phyloP scores from a whole-genome alignment of 2,797 vertebrate species.

The Chiroxiphia lanceolata region DNA sequence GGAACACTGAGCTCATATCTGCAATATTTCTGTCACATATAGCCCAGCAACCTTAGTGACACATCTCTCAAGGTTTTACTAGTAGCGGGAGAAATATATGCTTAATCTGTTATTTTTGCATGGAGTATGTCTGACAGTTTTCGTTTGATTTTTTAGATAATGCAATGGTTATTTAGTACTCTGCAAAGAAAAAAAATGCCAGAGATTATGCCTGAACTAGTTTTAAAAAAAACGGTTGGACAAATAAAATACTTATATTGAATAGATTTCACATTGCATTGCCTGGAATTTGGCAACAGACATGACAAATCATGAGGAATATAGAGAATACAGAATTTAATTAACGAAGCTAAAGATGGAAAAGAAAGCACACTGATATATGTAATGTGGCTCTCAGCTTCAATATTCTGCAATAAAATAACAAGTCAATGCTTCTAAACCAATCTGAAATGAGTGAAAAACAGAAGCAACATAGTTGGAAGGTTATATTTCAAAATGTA shows the following conservation, averaged over 20 bases:
- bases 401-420: slow-evolving; percentile 55
- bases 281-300: slow-evolving; percentile 24
- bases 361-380: slow-evolving; percentile 46
- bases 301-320: slow-evolving; percentile 32
- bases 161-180: not conserved
- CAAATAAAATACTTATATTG: slow-evolving; percentile 49
- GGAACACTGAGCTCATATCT: not conserved
- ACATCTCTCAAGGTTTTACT: not conserved
- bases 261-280: slow-evolving; percentile 7
- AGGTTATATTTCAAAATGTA: slow-evolving; percentile 65
- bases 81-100: not conserved
- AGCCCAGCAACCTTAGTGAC: not conserved
- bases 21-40: not conserved
- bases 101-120: not conserved
- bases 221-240: slow-evolving; percentile 29
- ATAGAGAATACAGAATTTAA: slow-evolving; percentile 49
- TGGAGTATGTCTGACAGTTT: not conserved
- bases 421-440: slow-evolving; percentile 34
- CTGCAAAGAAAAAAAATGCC: not conserved
- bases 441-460: slow-evolving; percentile 33
- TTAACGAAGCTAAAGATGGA: slow-evolving; percentile 49
- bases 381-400: slow-evolving; percentile 21
- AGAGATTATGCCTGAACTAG: not conserved
- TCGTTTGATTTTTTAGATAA: not conserved
- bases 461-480: slow-evolving; percentile 22